These are phyloP conservation scores for Pteruthius melanotis DNA, from an alignment of 2,113 vertebrate species.

Conservation along the genomic window DNA sequence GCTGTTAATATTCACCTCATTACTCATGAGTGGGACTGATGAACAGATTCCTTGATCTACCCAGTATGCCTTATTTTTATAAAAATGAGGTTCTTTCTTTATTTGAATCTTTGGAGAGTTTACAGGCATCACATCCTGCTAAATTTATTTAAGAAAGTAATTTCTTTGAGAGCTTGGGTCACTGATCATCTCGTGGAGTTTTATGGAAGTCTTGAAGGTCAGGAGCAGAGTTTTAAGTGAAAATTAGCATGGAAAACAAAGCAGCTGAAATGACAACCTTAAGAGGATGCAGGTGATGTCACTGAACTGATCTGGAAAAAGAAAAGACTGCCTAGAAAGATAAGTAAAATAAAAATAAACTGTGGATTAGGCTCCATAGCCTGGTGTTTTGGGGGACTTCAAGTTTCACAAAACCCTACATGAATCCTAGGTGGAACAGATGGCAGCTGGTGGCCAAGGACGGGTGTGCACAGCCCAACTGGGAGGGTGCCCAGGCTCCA, in stretches of 20 bases:
- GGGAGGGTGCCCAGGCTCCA: background rate
- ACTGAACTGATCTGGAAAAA: background rate
- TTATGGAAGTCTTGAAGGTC: background rate
- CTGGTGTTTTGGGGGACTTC: background rate
- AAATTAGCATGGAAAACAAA: background rate
- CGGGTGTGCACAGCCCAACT: background rate
- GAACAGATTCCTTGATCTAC: background rate
- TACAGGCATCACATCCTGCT: background rate
- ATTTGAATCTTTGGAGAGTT: background rate
- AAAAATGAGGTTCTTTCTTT: background rate
- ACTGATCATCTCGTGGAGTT: background rate
- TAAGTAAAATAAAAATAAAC: background rate
- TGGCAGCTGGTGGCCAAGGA: background rate
- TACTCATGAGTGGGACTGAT: background rate
- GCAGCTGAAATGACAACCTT: background rate
- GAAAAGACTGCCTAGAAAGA: background rate
- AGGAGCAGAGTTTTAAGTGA: background rate
- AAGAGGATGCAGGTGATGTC: background rate
- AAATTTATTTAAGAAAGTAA: background rate
- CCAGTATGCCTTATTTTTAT: background rate
- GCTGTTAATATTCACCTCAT: background rate
- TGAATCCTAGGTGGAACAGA: background rate
- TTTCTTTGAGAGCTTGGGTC: background rate
- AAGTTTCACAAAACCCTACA: background rate
- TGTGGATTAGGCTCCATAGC: background rate